Base-by-base conservation (phyloP, 1,140 invertebrate genomes). In the Zaprionus davidi region DNA sequence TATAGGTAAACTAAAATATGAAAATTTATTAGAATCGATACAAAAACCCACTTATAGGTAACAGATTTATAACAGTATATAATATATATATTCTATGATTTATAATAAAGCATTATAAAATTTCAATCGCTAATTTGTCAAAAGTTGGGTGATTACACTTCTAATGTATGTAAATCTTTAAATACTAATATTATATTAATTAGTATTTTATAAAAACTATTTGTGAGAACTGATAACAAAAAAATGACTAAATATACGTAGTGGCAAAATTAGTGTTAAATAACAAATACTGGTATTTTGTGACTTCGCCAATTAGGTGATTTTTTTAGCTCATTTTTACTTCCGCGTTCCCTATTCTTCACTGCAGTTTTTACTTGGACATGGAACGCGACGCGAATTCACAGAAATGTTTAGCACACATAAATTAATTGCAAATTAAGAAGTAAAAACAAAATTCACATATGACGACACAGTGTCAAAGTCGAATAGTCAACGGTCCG, bases 341-440 rank as follows among this genome's bases (percentile, higher is more conserved):
- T 81, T 81, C 78, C 78, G 79, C 78, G 73, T 81, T 76, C 69
- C 64, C 60, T 64, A 70, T 60, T 46, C 67, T 69, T 69, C 76
- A 75, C 66, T 81, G 73, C 75, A 85, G 56, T 72, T 81, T 85
- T 86, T 78, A 78, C 81, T 65, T 76, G 51, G 79, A 70, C 58
- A 82, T 72, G 75, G 70, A 77, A 57, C 63, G 64, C 75, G 79
- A 78, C 83, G 83, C 82, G 72, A 77, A 72, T 28, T 68, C 67
- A 73, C 62, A 60, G 78, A 77, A 76, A 87, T 86, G 83, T 77
- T 76, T 56, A 41, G 55, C 62, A 67, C 73, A 69, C 68, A 76
- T 36, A 46, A 64, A 74, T 73, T 63, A 67, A 64, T 72, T 64
- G 74, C 65, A 56, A 71, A 77, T 73, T 67, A 77, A 66, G 65